Evolutionary conservation across 2,888 invertebrate species (phyloP), one percentile per base, ranked within the genome.

Genomic region (Mesorhabditis spiculigera): DNA sequence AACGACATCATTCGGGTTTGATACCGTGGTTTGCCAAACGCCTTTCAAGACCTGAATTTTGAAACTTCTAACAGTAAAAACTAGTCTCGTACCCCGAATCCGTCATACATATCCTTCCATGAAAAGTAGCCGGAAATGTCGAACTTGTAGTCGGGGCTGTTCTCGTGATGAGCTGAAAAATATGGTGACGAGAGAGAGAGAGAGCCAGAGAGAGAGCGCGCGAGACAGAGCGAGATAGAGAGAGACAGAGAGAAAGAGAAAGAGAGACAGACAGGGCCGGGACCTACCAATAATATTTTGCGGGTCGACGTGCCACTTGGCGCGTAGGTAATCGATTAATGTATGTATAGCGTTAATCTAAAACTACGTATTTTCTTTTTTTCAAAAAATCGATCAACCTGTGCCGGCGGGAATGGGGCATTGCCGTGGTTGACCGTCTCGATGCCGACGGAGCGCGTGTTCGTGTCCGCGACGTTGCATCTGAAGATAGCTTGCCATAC

Each of bases 381-480:
- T 50, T 1, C 1, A 50, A 50, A 50, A 50, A 50, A 50, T 13
- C 10, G 8, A 13, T n/a, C n/a, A n/a, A 50, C 58, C n/a, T 50
- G 58, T 50, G 58, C 58, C n/a, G 58, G n/a, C n/a, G 58, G 58
- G 58, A 50, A 50, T 13, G 58, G 1, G 8, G 8, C 10, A 50
- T 50, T 50, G 58, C 58, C 58, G 58, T 50, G 58, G n/a, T 50
- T 50, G 58, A 50, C 58, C n/a, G 58, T 50, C 58, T 50, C 58
- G n/a, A 50, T 50, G 8, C 58, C 58, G n/a, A 50, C 58, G n/a
- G 58, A 50, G 8, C 58, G 58, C n/a, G 58, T 50, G n/a, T 50
- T 50, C n/a, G 58, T 50, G 58, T 50, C 58, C 8, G 8, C 58
- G n/a, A 13, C 8, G n/a, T 50, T n/a, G n/a, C 58, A 50, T 13